Percentiles rank a stretch among this genome's conserved stretches.
phyloP scores from a whole-genome alignment of 2,797 vertebrate genomes.

The Serranus cabrilla region DNA sequence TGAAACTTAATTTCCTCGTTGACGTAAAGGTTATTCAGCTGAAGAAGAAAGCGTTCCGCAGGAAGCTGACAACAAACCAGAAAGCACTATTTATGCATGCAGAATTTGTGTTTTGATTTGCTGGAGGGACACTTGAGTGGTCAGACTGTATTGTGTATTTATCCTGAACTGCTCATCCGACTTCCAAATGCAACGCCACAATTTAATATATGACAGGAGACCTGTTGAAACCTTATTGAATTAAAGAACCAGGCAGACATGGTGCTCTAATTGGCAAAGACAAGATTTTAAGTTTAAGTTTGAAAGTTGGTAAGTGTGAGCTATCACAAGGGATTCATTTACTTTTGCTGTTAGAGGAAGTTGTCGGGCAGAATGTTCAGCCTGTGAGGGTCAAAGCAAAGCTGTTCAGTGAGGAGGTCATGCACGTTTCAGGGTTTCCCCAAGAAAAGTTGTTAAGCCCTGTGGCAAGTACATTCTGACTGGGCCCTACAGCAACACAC shows the following conservation, averaged over 20 bases:
- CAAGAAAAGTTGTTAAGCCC: too few species aligned
- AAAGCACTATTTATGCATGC: not conserved
- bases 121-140: not conserved
- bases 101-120: not conserved
- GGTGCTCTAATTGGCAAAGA: not conserved
- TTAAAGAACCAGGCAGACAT: not conserved
- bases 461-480: too few species aligned
- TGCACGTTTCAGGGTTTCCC: not conserved
- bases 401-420: not conserved
- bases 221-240: not conserved
- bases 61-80: not conserved
- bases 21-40: conserved; percentile 21
- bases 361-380: not conserved
- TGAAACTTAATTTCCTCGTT: conserved; percentile 9
- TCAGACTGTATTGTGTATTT: not conserved
- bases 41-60: not conserved
- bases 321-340: not conserved
- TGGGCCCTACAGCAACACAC: too few species aligned
- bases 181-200: too few species aligned
- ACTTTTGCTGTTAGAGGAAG: not conserved
- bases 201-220: not conserved
- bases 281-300: not conserved
- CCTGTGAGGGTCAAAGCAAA: not conserved
- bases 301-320: not conserved
- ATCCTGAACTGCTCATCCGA: not conserved